Percentiles rank a stretch among this genome's conserved stretches.
Evolutionary conservation across 2,797 vertebrate species (phyloP).

Genomic region (Hemitrygon akajei): DNA sequence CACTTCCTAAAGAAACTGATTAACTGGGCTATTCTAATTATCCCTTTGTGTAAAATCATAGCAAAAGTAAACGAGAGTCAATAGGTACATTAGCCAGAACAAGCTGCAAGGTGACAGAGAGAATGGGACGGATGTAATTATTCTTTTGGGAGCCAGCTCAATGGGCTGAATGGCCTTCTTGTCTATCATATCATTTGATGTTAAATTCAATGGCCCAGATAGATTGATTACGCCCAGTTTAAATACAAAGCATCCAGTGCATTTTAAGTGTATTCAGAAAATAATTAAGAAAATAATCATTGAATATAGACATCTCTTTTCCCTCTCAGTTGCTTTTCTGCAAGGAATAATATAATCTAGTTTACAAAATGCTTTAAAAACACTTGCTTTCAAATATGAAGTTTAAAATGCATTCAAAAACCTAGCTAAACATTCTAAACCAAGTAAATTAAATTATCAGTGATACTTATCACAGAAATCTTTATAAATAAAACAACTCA

Average conservation of each 20-base stretch:
- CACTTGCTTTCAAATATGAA: neutral
- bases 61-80: no score
- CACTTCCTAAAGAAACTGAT: no score
- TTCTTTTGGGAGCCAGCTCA: no score
- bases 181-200: no score
- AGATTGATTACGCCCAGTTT: no score
- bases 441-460: neutral
- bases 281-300: neutral
- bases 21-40: no score
- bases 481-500: neutral
- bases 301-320: neutral
- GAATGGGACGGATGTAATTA: no score
- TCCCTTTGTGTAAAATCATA: no score
- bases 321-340: neutral
- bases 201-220: no score
- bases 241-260: neutral
- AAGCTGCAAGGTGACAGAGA: no score
- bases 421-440: neutral
- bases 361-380: neutral
- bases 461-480: neutral
- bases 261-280: neutral
- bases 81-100: no score
- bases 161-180: no score
- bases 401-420: neutral
- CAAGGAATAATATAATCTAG: neutral